These are phyloP conservation scores for Vollenhovia emeryi DNA, from an alignment of 1,140 invertebrate genomes.

Conservation along the genomic window DNA sequence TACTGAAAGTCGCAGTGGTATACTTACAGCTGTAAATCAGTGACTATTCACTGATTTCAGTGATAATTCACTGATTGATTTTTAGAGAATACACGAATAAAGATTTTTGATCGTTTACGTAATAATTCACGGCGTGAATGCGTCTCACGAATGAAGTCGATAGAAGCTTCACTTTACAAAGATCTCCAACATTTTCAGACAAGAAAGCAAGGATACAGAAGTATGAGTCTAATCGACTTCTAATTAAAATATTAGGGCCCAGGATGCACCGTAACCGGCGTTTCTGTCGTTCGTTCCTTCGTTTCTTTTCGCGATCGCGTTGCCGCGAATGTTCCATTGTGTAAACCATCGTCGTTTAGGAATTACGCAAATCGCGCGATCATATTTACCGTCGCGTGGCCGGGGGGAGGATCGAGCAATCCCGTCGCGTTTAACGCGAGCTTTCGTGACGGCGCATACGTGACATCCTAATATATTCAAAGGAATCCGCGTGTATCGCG, in stretches of 20 bases:
- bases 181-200: background rate
- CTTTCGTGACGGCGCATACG: slow-evolving; percentile 79
- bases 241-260: too few species aligned
- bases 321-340: background rate
- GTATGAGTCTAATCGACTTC: too few species aligned
- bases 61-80: too few species aligned
- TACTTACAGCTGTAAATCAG: too few species aligned
- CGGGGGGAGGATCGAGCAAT: slow-evolving; percentile 20
- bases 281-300: too few species aligned
- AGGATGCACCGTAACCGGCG: too few species aligned
- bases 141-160: too few species aligned
- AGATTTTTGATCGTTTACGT: background rate
- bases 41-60: too few species aligned
- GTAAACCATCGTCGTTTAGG: background rate
- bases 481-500: slow-evolving; percentile 73
- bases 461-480: slow-evolving; percentile 76
- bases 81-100: background rate
- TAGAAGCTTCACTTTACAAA: background rate
- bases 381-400: background rate
- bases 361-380: background rate
- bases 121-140: background rate
- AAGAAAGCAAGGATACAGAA: background rate
- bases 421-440: slow-evolving; percentile 48
- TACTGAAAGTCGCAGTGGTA: too few species aligned
- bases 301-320: background rate